Conservation (phyloP, 2,113 vertebrate species). For the Lontra canadensis region DNA sequence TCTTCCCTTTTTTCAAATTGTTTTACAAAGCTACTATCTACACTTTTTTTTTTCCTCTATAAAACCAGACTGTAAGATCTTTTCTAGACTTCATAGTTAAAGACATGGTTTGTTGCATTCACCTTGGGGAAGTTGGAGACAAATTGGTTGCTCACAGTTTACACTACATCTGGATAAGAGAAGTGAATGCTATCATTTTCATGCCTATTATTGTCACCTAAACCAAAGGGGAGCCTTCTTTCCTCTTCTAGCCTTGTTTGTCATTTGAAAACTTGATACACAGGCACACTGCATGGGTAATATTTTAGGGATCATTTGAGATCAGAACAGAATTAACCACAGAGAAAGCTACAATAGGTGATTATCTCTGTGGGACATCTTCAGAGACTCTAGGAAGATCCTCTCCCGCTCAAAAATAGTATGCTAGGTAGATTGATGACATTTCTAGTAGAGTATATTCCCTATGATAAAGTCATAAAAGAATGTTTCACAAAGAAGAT, state of each 20-base stretch:
- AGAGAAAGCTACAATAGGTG: background rate
- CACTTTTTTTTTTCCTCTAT: background rate
- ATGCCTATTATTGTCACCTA: background rate
- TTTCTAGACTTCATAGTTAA: background rate
- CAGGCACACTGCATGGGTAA: background rate
- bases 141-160: background rate
- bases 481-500: background rate
- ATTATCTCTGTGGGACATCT: background rate
- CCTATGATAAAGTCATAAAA: background rate
- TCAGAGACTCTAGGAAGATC: background rate
- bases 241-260: background rate
- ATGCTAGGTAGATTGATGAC: background rate
- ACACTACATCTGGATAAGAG: background rate
- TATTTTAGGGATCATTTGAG: background rate
- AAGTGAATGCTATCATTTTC: background rate
- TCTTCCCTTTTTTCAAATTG: background rate
- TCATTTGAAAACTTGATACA: background rate
- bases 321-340: background rate
- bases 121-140: background rate
- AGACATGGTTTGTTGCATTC: background rate
- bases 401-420: background rate
- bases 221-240: background rate
- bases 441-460: background rate
- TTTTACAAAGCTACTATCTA: background rate
- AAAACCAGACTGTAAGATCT: background rate